Percentiles rank a stretch among this genome's conserved stretches.
These are phyloP conservation scores for Parthenolecanium corni DNA, from an alignment of 2,888 invertebrate genomes.

Conservation along the genomic window DNA sequence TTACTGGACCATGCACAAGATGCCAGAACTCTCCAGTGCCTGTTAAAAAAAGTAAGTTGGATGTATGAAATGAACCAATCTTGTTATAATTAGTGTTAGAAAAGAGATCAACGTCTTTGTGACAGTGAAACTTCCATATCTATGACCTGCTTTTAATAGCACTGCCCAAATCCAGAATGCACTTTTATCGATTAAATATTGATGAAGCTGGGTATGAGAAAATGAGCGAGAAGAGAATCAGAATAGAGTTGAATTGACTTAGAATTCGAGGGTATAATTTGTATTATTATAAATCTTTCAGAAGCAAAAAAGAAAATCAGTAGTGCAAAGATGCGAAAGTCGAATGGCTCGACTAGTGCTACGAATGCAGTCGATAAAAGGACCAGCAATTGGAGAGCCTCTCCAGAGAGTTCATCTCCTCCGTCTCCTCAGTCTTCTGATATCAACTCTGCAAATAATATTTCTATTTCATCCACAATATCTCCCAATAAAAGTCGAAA, in stretches of 20 bases:
- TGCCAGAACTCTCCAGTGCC: constrained; percentile 20
- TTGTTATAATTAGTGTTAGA: no score
- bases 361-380: no score
- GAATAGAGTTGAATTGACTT: no score
- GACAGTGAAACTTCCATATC: no score
- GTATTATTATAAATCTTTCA: neutral
- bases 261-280: neutral
- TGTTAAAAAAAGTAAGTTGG: neutral
- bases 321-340: neutral
- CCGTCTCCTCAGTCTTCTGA: constrained; percentile 12
- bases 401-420: constrained; percentile 37
- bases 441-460: constrained; percentile 6
- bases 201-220: no score
- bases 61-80: no score
- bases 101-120: no score
- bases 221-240: no score
- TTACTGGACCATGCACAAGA: constrained; percentile 30
- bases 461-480: neutral
- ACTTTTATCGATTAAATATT: no score
- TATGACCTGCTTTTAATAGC: no score
- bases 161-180: no score
- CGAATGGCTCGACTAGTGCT: neutral
- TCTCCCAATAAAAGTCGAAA: neutral
- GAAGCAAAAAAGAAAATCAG: neutral
- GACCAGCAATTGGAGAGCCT: constrained; percentile 39